Evolutionary conservation across 2,888 invertebrate species (phyloP), one percentile per base, ranked within the genome.

Genomic region (Aphidius colemani): DNA sequence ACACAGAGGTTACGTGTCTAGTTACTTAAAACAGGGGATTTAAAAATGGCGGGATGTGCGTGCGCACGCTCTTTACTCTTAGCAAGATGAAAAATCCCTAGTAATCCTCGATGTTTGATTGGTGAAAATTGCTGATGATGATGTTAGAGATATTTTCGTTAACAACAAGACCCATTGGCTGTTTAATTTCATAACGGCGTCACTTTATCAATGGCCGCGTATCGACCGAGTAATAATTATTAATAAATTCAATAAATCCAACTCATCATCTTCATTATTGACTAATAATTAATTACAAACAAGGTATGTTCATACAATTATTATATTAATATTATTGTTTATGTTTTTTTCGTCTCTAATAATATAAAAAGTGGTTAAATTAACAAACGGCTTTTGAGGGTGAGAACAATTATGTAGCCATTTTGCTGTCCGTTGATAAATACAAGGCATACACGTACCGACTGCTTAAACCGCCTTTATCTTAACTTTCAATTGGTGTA

Each of bases 341-440:
- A 18, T 62, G 64, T 67, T 59, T 53, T 63, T 55, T 66, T 65
- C n/a, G 41, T 40, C 11, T 30, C 7, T n/a, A 40, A 49, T 11
- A 46, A 40, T 45, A 53, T 18, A 61, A 66, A 53, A 66, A 64
- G 41, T 59, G 67, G 59, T 63, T 61, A 60, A 63, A 18, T 18
- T 18, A 18, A 18, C 13, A 18, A 18, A 18, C 13, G 13, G 13
- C 13, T 18, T 18, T 18, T 18, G 13, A 18, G 13, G 13, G 13
- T 2, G 13, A 18, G 13, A 2, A 18, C 13, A 18, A 18, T 18
- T 65, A 45, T 72, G 78, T 77, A 74, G 82, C 82, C 82, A 82
- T 82, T 78, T 82, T 82, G 81, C 80, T 81, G 68, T 80, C 82
- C 81, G 82, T 82, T 82, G 82, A 82, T 82, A 82, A 82, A 80